These are phyloP conservation scores for Corythaeola cristata DNA, from an alignment of 2,113 vertebrate species.

Conservation along the genomic window DNA sequence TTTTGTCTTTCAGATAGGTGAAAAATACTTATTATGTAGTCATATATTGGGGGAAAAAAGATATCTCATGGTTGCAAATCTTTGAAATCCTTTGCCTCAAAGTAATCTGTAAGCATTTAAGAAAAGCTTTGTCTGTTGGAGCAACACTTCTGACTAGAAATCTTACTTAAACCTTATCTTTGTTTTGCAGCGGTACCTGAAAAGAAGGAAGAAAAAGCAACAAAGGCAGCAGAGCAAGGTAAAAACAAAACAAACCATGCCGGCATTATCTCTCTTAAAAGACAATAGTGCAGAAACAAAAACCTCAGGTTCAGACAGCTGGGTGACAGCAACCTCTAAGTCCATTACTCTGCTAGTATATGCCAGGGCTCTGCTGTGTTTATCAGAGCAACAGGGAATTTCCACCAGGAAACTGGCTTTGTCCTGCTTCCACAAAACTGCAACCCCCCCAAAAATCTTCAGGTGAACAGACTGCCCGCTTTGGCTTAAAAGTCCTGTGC, in stretches of 20 bases:
- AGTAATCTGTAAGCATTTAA: not conserved
- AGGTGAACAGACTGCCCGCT: accelerated
- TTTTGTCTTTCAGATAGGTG: not conserved
- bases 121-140: not conserved
- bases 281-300: not conserved
- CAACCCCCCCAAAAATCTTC: not conserved
- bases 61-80: not conserved
- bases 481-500: not conserved
- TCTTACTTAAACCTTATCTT: conserved; percentile 56
- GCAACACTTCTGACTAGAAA: not conserved
- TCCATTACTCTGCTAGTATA: not conserved
- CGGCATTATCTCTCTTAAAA: conserved; percentile 52
- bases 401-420: not conserved
- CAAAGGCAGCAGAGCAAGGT: conserved; percentile 71
- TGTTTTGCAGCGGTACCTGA: conserved; percentile 64
- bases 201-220: conserved; percentile 73
- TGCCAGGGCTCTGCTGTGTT: not conserved
- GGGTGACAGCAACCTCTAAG: conserved; percentile 45
- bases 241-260: conserved; percentile 59
- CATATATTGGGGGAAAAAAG: not conserved
- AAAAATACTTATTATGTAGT: not conserved
- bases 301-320: conserved; percentile 33
- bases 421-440: not conserved
- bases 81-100: not conserved
- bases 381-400: not conserved